Base-by-base conservation (phyloP, 1,140 invertebrate species). In the Batillaria attramentaria region DNA sequence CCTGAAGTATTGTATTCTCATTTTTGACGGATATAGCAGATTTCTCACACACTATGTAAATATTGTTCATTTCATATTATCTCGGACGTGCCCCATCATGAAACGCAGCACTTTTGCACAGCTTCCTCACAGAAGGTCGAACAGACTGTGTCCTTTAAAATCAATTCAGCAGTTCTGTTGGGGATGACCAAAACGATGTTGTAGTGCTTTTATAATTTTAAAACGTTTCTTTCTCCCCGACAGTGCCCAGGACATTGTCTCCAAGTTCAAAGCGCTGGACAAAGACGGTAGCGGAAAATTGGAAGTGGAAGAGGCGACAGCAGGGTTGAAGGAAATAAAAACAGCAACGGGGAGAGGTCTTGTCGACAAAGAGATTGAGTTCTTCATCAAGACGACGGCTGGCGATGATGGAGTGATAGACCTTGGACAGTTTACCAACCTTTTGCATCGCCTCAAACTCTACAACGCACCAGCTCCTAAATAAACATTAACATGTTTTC, bases 301-400 rank as follows among this genome's bases (percentile, higher is more conserved):
- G 24, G 87, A 89, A 20, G 70, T 66, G 13, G 83, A 87, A 16
- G 87, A 88, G 66, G 87, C 87, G 2, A 81, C 80, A 37, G 70
- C 80, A n/a, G 88, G 85, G 16, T 81, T 89, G 57, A 82, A 86
- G 68, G 62, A 81, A 31, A 79, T 89, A 60, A 86, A 86, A 43
- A 89, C 88, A 2, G 85, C 82, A 33, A 86, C 87, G 0, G 88
- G 87, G n/a, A 77, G 87, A 60, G 78, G 82, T 35, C 78, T 89
- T 35, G 83, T 86, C 62, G 85, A 87, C 41, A 86, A 85, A 60
- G 88, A 89, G 80, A 84, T 89, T 16, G 87, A 88, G 33, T 88
- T 89, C 72, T 89, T 89, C 79, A 54, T 89, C 46, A 84, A 87
- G 60, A 87, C 86, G 13, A 83, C 86, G 6, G 84, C 80, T 2